Evolutionary conservation across 2,888 invertebrate genomes (phyloP).

Genomic region (Ceriagrion tenellum): DNA sequence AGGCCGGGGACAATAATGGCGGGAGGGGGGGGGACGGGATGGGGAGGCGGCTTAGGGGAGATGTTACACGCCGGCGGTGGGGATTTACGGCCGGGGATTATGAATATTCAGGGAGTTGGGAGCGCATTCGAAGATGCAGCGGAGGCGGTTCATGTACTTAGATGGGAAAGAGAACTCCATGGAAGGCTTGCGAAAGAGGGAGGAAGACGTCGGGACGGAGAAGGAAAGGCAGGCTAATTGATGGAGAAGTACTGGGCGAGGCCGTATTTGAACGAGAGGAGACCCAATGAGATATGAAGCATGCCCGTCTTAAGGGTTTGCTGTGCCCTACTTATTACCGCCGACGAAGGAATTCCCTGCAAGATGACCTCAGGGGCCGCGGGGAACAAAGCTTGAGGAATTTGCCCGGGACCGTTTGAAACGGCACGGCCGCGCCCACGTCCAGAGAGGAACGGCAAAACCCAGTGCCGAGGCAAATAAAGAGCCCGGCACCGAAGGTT

Average conservation of each 20-base stretch:
- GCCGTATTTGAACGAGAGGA: background rate
- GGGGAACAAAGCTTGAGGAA: background rate
- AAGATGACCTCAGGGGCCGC: background rate
- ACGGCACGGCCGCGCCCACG: background rate
- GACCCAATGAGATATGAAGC: no score
- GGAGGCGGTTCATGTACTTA: background rate
- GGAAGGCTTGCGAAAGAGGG: background rate
- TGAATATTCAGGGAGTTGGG: slow-evolving; percentile 15
- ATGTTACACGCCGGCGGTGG: background rate
- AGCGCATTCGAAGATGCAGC: background rate
- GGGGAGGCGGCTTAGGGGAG: background rate
- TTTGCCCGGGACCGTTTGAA: background rate
- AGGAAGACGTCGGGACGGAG: background rate
- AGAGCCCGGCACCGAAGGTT: no score
- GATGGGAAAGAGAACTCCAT: background rate
- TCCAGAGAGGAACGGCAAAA: no score
- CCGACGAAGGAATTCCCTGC: background rate
- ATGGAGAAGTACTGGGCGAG: background rate
- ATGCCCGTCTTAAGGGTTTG: background rate
- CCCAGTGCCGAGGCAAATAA: no score
- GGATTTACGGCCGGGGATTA: background rate
- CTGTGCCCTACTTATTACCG: background rate
- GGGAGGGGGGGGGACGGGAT: background rate
- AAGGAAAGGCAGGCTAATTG: background rate
- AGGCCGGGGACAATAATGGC: background rate